These are phyloP conservation scores for Dicyrtoma fusca DNA, from an alignment of 2,888 invertebrate genomes.

Conservation along the genomic window DNA sequence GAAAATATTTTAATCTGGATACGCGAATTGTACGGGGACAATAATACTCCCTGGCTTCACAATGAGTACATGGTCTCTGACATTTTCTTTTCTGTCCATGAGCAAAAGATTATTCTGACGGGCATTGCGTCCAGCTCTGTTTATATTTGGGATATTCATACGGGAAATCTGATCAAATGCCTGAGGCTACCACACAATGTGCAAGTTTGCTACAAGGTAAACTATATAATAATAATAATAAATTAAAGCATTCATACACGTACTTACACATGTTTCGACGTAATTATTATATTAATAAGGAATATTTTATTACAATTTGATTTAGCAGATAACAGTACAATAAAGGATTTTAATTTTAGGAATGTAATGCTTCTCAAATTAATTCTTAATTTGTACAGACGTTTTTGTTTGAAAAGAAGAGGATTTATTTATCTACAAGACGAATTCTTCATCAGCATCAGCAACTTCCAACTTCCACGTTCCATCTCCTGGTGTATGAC, in stretches of 20 bases:
- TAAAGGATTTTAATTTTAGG: not conserved
- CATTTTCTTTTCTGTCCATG: conserved; percentile 19
- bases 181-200: conserved; percentile 6
- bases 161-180: conserved; percentile 5
- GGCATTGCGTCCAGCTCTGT: conserved; percentile 27
- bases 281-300: too few relatives aligned
- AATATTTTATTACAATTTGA: not conserved
- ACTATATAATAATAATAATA: too few relatives aligned
- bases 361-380: too few relatives aligned
- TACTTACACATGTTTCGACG: too few relatives aligned
- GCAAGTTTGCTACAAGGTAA: conserved; percentile 27
- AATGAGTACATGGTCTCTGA: conserved; percentile 25
- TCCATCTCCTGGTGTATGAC: conserved; percentile 13
- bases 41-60: conserved; percentile 16
- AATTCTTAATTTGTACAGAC: conserved; percentile 7
- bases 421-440: not conserved
- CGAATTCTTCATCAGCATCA: not conserved
- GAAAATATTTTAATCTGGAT: conserved; percentile 27
- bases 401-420: not conserved
- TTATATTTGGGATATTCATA: conserved; percentile 21
- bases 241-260: too few relatives aligned
- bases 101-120: conserved; percentile 21
- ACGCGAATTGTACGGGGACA: conserved; percentile 23
- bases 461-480: not conserved
- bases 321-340: not conserved